Evolutionary conservation across 2,888 invertebrate species (phyloP).

Genomic region (Biston betularia): DNA sequence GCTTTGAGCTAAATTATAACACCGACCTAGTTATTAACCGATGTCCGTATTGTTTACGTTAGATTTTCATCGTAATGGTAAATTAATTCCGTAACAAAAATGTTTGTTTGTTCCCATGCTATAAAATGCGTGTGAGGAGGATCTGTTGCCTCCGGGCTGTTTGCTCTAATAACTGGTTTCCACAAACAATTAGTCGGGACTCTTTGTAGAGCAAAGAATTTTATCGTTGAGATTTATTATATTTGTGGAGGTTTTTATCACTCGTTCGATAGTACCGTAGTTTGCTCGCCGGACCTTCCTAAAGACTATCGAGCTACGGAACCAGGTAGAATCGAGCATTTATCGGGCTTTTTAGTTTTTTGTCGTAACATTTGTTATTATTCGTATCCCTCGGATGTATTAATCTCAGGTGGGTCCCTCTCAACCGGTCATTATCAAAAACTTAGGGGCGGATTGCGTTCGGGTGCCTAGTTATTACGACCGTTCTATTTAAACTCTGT

Average conservation of each 20-base stretch:
- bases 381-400: conserved; percentile 81
- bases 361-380: conserved; percentile 80
- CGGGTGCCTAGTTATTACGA: conserved; percentile 83
- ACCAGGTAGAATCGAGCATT: conserved; percentile 79
- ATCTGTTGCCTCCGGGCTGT: conserved; percentile 58
- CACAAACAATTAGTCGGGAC: conserved; percentile 77
- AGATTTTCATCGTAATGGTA: conserved; percentile 52
- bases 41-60: conserved; percentile 50
- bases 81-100: conserved; percentile 48
- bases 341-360: conserved; percentile 83
- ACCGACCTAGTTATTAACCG: conserved; percentile 49
- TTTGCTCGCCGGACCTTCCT: conserved; percentile 48
- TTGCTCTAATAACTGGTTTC: conserved; percentile 76
- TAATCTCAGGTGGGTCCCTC: conserved; percentile 79
- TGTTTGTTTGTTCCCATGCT: conserved; percentile 58
- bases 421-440: conserved; percentile 83
- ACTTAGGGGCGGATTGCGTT: conserved; percentile 83
- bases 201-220: conserved; percentile 74
- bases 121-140: conserved; percentile 44
- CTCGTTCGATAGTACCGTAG: conserved; percentile 58
- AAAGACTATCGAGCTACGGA: conserved; percentile 59
- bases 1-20: conserved; percentile 46
- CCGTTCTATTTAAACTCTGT: conserved; percentile 81
- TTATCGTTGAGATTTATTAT: conserved; percentile 83
- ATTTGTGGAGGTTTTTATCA: conserved; percentile 81